Base-by-base conservation (phyloP, 2,888 invertebrate species). In the Aporophyla nigra region DNA sequence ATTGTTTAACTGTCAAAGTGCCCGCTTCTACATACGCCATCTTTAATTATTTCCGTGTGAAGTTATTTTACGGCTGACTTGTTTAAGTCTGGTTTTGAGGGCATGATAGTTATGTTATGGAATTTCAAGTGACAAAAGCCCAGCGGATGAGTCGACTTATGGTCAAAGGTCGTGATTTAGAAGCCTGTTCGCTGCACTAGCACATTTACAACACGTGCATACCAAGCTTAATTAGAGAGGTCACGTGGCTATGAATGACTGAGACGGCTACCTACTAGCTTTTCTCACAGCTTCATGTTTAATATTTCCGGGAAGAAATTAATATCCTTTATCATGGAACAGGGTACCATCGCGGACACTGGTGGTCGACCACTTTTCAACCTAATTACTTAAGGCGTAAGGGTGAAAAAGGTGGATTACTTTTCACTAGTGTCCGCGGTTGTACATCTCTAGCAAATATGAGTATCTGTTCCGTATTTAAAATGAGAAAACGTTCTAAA, bases 151-250 rank as follows among this genome's bases (percentile, higher is more conserved):
- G 58, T 21, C 58, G 65, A 21, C 59, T 76, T 73, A 59, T 51
- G 59, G 75, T 73, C 19, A 46, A 33, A 59, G 74, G 65, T 53
- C 65, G 27, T 5, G 53, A 46, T 76, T 75, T 49, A 62, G 67
- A 75, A 76, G 76, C 76, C 67, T 19, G 6, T 27, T 40, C n/a
- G 40, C 54, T 43, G 40, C 19, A 19, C 43, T 16, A n/a, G 24
- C 14, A 24, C 6, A 14, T 56, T n/a, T 5, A 27, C 27, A 7
- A 61, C 27, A 51, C 58, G 24, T 51, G 40, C 58, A 51, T 51
- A 51, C 73, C 40, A 59, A 27, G 19, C 54, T 33, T 71, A 62
- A 62, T 74, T 70, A 62, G 19, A 74, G 9, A 40, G 51, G 24
- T 51, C 40, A 53, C 19, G 21, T 40, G 9, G 5, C 16, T n/a